Evolutionary conservation across 1,140 invertebrate genomes (phyloP), one percentile per base, ranked within the genome.

Genomic region (Rhyacophila brunnea): DNA sequence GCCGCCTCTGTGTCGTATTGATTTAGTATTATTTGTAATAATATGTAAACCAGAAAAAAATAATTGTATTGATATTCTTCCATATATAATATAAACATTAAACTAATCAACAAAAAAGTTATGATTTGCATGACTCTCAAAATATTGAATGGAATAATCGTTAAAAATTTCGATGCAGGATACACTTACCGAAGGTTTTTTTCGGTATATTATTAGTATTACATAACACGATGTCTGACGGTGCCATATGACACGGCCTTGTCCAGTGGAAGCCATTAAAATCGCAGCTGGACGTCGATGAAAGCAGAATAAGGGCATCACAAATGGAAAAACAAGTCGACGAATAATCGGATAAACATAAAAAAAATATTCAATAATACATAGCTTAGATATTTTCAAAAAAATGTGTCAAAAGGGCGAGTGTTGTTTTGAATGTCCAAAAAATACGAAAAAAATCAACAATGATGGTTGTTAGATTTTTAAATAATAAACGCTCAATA

Each of bases 231-330:
- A 19, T 28, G 28, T 23, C 50, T 43, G 50, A 15, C n/a, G 20
- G 13, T 56, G 53, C 45, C 44, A 47, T 38, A 23, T 56, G 53
- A 56, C 53, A 54, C 20, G 15, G 14, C 23, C 35, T 7, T 35
- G 50, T 53, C 58, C 49, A 46, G 46, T 23, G 6, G 23, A 45
- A 20, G 42, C 59, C 43, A 61, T 61, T 47, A 44, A 43, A 10
- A 15, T 51, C 59, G 48, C 59, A 61, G 59, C 59, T 61, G 52
- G 59, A 61, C 17, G 23, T 35, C 34, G 51, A 28, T 28, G 23
- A 28, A 28, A 9, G 23, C 23, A 28, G 45, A 38, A 35, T 44
- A 34, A 10, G 46, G 46, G 19, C 11, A 38, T 32, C 3, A 9
- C 11, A 47, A 42, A 47, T 56, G n/a, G 44, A 46, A 46, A 48